These are phyloP conservation scores for Catalaphyllia jardinei DNA, from an alignment of 64 coral and sea anemone species.

Conservation along the genomic window DNA sequence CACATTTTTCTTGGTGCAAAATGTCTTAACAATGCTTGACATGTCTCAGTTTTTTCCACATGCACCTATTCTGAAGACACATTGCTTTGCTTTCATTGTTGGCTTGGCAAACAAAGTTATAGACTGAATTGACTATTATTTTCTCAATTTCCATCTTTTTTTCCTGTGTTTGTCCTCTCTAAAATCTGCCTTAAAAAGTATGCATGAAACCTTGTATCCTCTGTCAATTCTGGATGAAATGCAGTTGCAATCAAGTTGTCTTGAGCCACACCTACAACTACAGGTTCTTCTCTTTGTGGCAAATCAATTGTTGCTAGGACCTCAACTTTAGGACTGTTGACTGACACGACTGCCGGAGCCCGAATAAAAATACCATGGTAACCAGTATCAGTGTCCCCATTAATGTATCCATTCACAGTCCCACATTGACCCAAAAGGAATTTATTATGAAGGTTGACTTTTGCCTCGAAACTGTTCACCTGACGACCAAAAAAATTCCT, in stretches of 20 bases:
- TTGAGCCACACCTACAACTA: slow-evolving; percentile 89
- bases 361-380: slow-evolving; percentile 92
- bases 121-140: not conserved
- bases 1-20: too few species aligned
- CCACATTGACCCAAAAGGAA: not conserved
- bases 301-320: slow-evolving; percentile 73
- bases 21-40: not conserved
- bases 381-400: not conserved
- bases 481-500: slow-evolving; percentile 97
- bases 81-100: too few species aligned
- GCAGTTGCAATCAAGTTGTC: slow-evolving; percentile 89
- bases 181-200: slow-evolving; percentile 81
- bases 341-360: slow-evolving; percentile 87
- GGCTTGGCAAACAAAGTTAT: too few species aligned
- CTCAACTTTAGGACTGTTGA: slow-evolving; percentile 80
- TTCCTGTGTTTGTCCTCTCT: slow-evolving; percentile 11
- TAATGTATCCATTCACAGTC: not conserved
- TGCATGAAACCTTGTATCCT: slow-evolving; percentile 87
- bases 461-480: slow-evolving; percentile 93
- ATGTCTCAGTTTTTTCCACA: not conserved
- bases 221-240: slow-evolving; percentile 98
- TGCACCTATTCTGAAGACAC: too few species aligned
- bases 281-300: slow-evolving; percentile 54
- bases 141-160: not conserved
- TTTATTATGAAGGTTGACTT: slow-evolving; percentile 55